Conservation (phyloP, 2,888 invertebrate genomes). For the Sinodicranocentrus sp. region DNA sequence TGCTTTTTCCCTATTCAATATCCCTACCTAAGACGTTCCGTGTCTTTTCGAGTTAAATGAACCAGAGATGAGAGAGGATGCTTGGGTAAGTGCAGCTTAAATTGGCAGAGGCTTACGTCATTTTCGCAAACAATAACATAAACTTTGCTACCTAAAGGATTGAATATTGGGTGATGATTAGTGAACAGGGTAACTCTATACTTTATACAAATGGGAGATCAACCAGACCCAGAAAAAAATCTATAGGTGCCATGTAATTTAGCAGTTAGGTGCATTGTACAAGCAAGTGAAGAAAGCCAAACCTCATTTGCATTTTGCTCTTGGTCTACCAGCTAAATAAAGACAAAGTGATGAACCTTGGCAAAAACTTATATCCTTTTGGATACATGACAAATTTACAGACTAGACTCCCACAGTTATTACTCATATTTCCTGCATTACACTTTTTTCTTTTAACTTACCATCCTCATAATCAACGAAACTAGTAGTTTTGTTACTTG, state of each 20-base stretch:
- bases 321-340: constrained; percentile 44
- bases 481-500: neutral
- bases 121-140: constrained; percentile 26
- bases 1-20: neutral
- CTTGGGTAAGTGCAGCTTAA: neutral
- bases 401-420: neutral
- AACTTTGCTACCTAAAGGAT: neutral
- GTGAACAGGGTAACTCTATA: too few relatives aligned
- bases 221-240: too few relatives aligned
- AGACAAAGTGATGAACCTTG: constrained; percentile 47
- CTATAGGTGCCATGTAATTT: too few relatives aligned
- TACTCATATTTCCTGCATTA: constrained; percentile 17
- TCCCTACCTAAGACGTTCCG: neutral
- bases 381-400: constrained; percentile 21
- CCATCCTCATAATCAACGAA: neutral
- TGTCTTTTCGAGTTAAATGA: constrained; percentile 8
- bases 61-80: neutral
- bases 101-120: constrained; percentile 25
- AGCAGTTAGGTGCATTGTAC: too few relatives aligned
- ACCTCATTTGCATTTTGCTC: constrained; percentile 36
- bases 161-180: constrained; percentile 10
- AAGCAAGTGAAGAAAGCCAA: neutral
- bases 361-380: constrained; percentile 20
- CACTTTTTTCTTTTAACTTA: neutral
- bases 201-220: too few relatives aligned